Base-by-base conservation (phyloP, 1,140 invertebrate genomes). In the Brachionus calyciflorus region DNA sequence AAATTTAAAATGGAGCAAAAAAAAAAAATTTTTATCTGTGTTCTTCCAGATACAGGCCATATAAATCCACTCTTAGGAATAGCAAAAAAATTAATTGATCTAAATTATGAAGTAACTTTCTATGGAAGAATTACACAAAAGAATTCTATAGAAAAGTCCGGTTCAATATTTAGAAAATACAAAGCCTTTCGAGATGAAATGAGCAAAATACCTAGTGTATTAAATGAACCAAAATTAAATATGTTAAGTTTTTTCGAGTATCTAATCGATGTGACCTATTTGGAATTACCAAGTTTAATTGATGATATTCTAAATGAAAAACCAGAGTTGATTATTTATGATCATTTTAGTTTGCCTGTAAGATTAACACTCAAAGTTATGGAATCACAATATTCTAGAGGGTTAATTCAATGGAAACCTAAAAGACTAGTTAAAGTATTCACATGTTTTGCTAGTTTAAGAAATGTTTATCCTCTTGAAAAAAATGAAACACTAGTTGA, bases 101-200 rank as follows among this genome's bases (percentile, higher is more conserved):
- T 9, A n/a, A 30, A 55, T 49, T 28, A 73, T 14, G 19, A 73
- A 33, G 69, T 73, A 3, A 12, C n/a, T 49, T 73, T 73, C n/a
- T 73, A 73, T 24, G 69, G 69, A 24, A 7, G 17, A 4, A 24
- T 17, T 12, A 12, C 12, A 28, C 46, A 51, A 24, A 73, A 49
- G 30, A 26, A 73, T 17, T n/a, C 28, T 40, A 73, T 73, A 6
- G 69, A 73, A 41, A 30, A 55, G 17, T 26, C 69, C 17, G 69
- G 69, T 10, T 28, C 69, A 4, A 19, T 49, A 49, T 73, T 73
- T 26, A 49, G 26, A 51, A 17, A 21, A 10, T 73, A 49, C 37
- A 37, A 9, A 37, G 33, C 14, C 28, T 19, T 49, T 40, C n/a
- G 19, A 30, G 30, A 60, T 33, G 12, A 33, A 60, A 1, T 19